A percentile compares a stretch with the other conserved stretches of the same genome.
phyloP scores from a whole-genome alignment of 2,797 vertebrate species.

The Peromyscus aztecus region DNA sequence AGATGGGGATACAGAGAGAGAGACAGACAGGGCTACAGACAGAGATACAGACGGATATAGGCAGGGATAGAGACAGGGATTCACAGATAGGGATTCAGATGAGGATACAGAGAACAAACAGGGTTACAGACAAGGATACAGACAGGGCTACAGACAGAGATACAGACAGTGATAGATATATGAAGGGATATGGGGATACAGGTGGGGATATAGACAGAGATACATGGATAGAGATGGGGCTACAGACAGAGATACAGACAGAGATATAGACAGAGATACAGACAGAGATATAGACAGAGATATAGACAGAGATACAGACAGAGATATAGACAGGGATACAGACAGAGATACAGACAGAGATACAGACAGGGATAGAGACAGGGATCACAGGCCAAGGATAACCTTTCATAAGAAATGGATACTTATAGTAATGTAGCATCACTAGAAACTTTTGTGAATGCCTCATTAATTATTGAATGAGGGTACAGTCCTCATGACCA shows the following conservation, averaged over 20 bases:
- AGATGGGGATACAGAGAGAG: neutral
- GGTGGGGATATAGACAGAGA: neutral
- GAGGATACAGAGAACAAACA: neutral
- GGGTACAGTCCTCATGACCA: neutral
- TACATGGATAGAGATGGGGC: too few relatives aligned
- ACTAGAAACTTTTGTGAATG: neutral
- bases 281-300: too few relatives aligned
- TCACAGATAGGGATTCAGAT: neutral
- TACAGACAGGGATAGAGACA: neutral
- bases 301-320: neutral
- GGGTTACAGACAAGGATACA: too few relatives aligned
- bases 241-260: neutral
- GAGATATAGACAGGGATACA: neutral
- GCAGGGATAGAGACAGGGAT: neutral
- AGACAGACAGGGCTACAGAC: too few relatives aligned
- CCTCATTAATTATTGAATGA: too few relatives aligned
- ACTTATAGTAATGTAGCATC: neutral
- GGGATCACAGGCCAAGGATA: neutral
- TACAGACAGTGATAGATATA: too few relatives aligned
- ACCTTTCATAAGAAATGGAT: neutral
- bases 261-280: neutral
- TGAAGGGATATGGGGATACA: too few relatives aligned
- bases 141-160: too few relatives aligned
- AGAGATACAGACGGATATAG: too few relatives aligned
- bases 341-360: neutral